These are phyloP conservation scores for Galago senegalensis DNA, from an alignment of 2,797 vertebrate genomes.

Conservation along the genomic window DNA sequence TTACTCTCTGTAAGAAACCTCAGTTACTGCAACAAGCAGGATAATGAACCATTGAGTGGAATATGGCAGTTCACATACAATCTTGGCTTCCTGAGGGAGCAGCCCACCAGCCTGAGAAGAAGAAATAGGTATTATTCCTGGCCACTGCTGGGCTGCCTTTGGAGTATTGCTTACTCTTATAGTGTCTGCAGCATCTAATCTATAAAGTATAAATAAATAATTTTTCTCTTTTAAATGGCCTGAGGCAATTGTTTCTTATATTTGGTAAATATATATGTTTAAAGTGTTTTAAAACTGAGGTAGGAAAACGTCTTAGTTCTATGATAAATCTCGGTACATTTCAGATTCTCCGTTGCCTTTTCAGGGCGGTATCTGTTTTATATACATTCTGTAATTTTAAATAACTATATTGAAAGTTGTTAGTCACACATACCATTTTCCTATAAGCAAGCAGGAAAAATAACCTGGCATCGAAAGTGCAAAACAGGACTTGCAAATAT, in stretches of 20 bases:
- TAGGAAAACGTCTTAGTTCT: constrained; percentile 17
- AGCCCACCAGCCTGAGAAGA: neutral
- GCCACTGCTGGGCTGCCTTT: neutral
- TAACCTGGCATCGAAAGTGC: neutral
- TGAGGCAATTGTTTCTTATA: neutral
- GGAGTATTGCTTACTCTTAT: neutral
- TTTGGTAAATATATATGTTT: neutral
- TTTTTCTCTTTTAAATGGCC: constrained; percentile 30
- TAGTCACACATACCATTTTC: constrained; percentile 8
- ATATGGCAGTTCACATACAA: neutral
- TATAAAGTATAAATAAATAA: neutral
- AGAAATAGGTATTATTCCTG: neutral
- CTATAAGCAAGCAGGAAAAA: constrained; percentile 33
- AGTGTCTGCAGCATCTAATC: neutral
- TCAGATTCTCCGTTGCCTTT: constrained; percentile 7
- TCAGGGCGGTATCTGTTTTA: neutral
- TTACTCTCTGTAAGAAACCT: neutral
- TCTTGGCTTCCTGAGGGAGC: neutral
- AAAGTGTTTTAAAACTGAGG: constrained; percentile 43
- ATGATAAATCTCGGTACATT: neutral
- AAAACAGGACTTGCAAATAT: neutral
- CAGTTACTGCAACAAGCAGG: neutral
- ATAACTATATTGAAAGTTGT: neutral
- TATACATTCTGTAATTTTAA: constrained; percentile 16
- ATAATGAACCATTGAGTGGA: neutral